phyloP scores from a whole-genome alignment of 2,888 invertebrate species.

The Subacronicta megacephala region DNA sequence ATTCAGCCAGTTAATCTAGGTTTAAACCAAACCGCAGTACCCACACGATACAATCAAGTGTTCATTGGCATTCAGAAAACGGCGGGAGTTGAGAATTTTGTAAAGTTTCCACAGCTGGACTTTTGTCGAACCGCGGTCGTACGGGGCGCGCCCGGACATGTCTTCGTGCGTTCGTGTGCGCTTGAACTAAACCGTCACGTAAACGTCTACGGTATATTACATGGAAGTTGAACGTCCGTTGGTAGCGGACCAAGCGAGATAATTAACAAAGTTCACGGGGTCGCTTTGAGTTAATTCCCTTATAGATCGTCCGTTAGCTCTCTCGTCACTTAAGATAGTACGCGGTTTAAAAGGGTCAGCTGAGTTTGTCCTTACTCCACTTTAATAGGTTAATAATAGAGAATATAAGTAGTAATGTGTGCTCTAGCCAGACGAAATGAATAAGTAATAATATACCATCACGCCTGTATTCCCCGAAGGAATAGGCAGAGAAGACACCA shows the following conservation, averaged over 20 bases:
- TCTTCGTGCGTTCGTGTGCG: slow-evolving; percentile 34
- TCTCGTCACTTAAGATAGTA: slow-evolving; percentile 30
- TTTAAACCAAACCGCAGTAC: slow-evolving; percentile 35
- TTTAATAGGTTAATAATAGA: not conserved
- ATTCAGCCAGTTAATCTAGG: slow-evolving; percentile 28
- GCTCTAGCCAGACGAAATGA: too few species aligned
- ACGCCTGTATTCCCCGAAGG: too few species aligned
- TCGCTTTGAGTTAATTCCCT: slow-evolving; percentile 61
- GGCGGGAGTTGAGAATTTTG: slow-evolving; percentile 37
- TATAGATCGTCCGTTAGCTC: slow-evolving; percentile 61
- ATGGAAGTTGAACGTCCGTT: slow-evolving; percentile 53
- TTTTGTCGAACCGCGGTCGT: slow-evolving; percentile 19
- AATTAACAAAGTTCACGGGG: slow-evolving; percentile 76
- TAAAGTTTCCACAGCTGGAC: slow-evolving; percentile 37
- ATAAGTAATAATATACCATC: too few species aligned
- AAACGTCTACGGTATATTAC: slow-evolving; percentile 52
- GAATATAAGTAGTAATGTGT: too few species aligned
- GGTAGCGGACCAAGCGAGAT: slow-evolving; percentile 60
- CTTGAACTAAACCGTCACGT: slow-evolving; percentile 52
- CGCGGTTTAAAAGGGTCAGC: slow-evolving; percentile 34
- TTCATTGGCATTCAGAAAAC: slow-evolving; percentile 50
- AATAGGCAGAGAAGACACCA: too few species aligned
- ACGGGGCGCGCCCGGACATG: slow-evolving; percentile 3
- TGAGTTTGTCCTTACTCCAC: slow-evolving; percentile 12
- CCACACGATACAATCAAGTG: slow-evolving; percentile 44